Conservation (phyloP, 2,888 invertebrate genomes). For the Ophion ventricosus region DNA sequence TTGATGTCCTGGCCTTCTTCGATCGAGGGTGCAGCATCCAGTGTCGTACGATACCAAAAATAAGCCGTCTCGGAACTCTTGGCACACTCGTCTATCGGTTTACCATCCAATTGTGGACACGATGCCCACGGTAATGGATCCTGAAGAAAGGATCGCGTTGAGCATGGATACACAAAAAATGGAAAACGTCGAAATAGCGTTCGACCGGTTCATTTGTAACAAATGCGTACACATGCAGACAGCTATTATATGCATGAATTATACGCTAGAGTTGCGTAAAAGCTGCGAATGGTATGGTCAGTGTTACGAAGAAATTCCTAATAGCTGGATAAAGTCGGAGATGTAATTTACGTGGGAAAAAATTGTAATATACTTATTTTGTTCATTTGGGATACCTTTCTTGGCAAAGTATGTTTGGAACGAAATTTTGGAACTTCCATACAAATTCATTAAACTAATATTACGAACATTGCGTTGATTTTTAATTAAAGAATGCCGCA, state of each 20-base stretch:
- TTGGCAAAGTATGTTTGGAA: no score
- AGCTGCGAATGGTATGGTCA: not conserved
- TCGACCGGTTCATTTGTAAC: slow-evolving; percentile 36
- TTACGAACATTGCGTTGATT: no score
- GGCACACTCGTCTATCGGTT: slow-evolving; percentile 92
- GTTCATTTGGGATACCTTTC: no score
- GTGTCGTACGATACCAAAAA: slow-evolving; percentile 95
- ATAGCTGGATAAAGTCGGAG: not conserved
- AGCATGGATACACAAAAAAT: not conserved
- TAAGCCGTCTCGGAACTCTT: slow-evolving; percentile 95
- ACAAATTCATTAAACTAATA: no score
- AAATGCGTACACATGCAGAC: slow-evolving; percentile 1
- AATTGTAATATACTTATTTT: not conserved
- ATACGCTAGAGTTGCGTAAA: not conserved
- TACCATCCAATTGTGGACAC: slow-evolving; percentile 90
- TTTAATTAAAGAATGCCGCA: no score
- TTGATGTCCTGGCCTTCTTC: slow-evolving; percentile 93
- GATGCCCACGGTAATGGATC: slow-evolving; percentile 93
- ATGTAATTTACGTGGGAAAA: not conserved
- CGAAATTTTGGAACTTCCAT: no score
- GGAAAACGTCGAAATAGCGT: slow-evolving; percentile 11
- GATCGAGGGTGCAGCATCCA: slow-evolving; percentile 94
- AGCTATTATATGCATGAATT: slow-evolving; percentile 1
- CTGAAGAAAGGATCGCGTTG: slow-evolving; percentile 82
- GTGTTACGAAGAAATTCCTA: not conserved